phyloP scores from a whole-genome alignment of 2,888 invertebrate species.

The Monopis laevigella region DNA sequence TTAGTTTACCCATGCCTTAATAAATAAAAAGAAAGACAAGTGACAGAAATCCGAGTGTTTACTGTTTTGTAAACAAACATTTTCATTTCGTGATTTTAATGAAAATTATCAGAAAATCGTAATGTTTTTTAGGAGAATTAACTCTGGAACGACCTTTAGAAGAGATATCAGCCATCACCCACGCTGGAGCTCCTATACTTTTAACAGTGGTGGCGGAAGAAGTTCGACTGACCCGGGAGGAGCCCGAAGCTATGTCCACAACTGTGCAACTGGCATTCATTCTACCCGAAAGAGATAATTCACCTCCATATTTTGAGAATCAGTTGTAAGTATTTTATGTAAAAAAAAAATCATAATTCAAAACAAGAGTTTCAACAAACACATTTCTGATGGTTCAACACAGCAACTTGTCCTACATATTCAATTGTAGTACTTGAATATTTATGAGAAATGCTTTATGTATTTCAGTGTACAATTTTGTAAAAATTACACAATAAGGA shows the following conservation, averaged over 20 bases:
- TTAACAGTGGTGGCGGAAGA: slow-evolving; percentile 89
- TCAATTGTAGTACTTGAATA: too few relatives aligned
- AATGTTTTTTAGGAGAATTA: slow-evolving; percentile 45
- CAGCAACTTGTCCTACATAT: too few relatives aligned
- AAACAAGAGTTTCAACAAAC: too few relatives aligned
- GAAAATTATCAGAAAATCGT: neutral
- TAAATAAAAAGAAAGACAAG: neutral
- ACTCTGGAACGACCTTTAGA: slow-evolving; percentile 73
- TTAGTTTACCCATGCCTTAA: neutral
- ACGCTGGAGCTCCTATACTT: slow-evolving; percentile 84
- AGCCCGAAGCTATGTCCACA: slow-evolving; percentile 81
- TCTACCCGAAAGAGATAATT: slow-evolving; percentile 78
- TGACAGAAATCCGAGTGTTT: neutral
- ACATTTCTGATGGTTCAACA: too few relatives aligned
- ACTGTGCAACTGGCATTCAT: slow-evolving; percentile 86
- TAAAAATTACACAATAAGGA: too few relatives aligned
- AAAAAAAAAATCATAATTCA: too few relatives aligned
- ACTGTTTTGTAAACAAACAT: neutral
- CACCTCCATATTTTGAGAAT: slow-evolving; percentile 82
- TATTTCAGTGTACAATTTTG: too few relatives aligned
- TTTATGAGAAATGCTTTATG: too few relatives aligned
- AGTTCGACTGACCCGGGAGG: slow-evolving; percentile 76
- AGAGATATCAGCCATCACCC: slow-evolving; percentile 82
- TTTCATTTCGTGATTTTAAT: neutral
- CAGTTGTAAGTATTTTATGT: slow-evolving; percentile 73